phyloP scores from a whole-genome alignment of 1,140 invertebrate genomes.

The Dryas iulia region DNA sequence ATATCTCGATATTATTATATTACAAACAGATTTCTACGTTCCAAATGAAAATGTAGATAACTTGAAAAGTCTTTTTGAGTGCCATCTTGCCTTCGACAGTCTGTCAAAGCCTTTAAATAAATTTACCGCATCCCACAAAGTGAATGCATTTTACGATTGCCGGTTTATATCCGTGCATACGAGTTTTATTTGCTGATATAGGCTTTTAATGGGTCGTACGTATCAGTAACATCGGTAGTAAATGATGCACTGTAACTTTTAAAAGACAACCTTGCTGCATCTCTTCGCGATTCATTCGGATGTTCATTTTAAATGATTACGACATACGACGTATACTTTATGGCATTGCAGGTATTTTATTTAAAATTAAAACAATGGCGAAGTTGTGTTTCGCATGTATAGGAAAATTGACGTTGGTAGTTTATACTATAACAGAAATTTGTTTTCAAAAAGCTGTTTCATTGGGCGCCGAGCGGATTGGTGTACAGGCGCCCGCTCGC shows the following conservation, averaged over 20 bases:
- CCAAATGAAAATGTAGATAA: neutral
- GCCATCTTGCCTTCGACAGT: conserved; percentile 20
- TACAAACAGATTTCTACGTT: neutral
- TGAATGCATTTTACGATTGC: conserved; percentile 72
- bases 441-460: conserved; percentile 17
- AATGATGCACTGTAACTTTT: conserved; percentile 57
- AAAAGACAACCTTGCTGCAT: conserved; percentile 42
- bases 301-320: conserved; percentile 34
- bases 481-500: conserved; percentile 15
- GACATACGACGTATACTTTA: conserved; percentile 31
- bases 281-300: conserved; percentile 38
- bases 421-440: conserved; percentile 20
- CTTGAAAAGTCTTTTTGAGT: conserved; percentile 6
- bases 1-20: neutral
- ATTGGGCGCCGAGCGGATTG: conserved; percentile 18
- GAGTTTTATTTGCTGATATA: conserved; percentile 75
- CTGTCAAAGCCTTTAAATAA: conserved; percentile 69
- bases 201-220: conserved; percentile 67
- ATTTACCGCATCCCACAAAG: conserved; percentile 64
- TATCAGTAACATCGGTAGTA: conserved; percentile 63
- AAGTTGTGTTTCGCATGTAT: conserved; percentile 19
- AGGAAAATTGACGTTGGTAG: conserved; percentile 15
- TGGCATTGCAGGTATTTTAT: conserved; percentile 32
- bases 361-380: conserved; percentile 34
- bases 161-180: conserved; percentile 62